Base-by-base conservation (phyloP, 1,140 invertebrate species). In the Druon quercuslanigerum region DNA sequence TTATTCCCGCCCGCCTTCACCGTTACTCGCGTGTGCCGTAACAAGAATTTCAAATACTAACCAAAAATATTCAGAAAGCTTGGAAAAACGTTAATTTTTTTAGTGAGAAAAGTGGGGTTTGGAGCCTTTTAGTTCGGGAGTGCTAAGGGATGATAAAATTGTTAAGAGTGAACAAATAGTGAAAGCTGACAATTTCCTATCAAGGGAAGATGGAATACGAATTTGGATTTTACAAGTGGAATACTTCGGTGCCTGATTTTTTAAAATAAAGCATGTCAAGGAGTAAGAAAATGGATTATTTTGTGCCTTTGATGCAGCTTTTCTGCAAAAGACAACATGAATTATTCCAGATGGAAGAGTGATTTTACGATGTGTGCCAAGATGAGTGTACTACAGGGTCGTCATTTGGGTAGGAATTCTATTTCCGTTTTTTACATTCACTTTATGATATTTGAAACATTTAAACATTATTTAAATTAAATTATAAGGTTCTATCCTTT, bases 321-420 rank as follows among this genome's bases (percentile, higher is more conserved):
- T 70, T 70, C 16, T 17, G 52, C 33, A 50, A 46, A 75, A 75
- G 72, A 71, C 40, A 54, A 19, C 74, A 73, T 73, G 76, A 54
- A 78, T 77, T 57, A 73, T 60, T 80, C 51, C 52, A 70, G 13
- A 77, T 75, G 50, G 54, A 77, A 73, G 20, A 71, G 71, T 74
- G 51, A 73, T 76, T 72, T 74, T 72, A 89, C 79, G 72, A 91
- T 91, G 91, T 91, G 90, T 82, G 88, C 90, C 82, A 92, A 92
- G 82, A 91, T 91, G 91, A 91, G 90, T 87, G 89, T 92, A 70
- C 88, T 92, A 46, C 91, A 91, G 83, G 89, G 90, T 83, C 87
- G 91, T 81, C 90, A 89, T 83, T 86, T 91, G 89, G 91, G 91
- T 92, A 91, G 78, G 86, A 81, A 73, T 60, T 75, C 51, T 46